These are phyloP conservation scores for Brachystomella parvula DNA, from an alignment of 1,140 invertebrate genomes.

Conservation along the genomic window DNA sequence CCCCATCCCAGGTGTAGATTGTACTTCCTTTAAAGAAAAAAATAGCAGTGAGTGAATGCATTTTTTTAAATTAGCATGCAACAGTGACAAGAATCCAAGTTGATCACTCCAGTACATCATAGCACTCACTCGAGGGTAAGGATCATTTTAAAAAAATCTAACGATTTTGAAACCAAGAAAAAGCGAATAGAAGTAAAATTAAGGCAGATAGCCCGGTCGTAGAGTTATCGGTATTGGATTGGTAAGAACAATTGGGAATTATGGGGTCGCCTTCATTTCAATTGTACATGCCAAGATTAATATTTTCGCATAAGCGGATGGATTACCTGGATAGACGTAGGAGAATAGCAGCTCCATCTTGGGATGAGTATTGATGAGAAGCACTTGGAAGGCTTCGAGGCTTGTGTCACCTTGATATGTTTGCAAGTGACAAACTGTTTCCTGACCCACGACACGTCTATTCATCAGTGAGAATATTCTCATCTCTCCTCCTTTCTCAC, in stretches of 20 bases:
- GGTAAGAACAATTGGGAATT: no score
- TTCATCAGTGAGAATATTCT: slow-evolving; percentile 58
- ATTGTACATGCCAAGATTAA: not conserved
- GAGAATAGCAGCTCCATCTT: slow-evolving; percentile 55
- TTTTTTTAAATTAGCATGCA: no score
- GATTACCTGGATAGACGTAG: slow-evolving; percentile 58
- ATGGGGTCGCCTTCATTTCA: not conserved
- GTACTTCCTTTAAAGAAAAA: slow-evolving; percentile 25
- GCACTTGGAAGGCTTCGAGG: slow-evolving; percentile 54
- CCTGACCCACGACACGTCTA: slow-evolving; percentile 53
- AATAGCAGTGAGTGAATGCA: not conserved
- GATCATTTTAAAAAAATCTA: no score
- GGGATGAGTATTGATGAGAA: slow-evolving; percentile 41
- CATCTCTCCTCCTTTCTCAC: slow-evolving; percentile 63
- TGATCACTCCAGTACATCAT: no score
- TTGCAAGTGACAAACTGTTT: slow-evolving; percentile 51
- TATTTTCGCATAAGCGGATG: not conserved
- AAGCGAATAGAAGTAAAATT: no score
- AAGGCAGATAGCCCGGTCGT: no score
- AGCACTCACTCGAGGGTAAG: no score
- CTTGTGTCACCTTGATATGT: slow-evolving; percentile 41
- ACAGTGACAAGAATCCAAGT: no score
- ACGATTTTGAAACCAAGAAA: no score
- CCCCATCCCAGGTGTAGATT: slow-evolving; percentile 33
- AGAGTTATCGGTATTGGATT: no score